Percentiles rank a stretch among this genome's conserved stretches.
phyloP scores from a whole-genome alignment of 2,113 vertebrate species.

The Vimba vimba region DNA sequence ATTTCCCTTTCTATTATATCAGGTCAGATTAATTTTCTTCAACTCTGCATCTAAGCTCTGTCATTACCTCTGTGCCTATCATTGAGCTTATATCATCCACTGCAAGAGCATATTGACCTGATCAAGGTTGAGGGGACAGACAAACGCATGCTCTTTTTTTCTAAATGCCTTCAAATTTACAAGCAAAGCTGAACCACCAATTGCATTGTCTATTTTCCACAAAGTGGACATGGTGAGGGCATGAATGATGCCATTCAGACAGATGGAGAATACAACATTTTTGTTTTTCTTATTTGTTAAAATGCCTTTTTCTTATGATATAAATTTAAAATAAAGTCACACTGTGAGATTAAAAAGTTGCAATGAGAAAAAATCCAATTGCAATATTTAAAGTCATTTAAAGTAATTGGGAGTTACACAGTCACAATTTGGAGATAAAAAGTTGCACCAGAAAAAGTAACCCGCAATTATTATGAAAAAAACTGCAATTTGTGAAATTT shows the following conservation, averaged over 20 bases:
- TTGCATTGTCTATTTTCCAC: conserved; percentile 52
- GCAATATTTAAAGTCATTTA: neutral
- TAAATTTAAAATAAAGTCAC: neutral
- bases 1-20: conserved; percentile 46
- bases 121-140: neutral
- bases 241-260: conserved; percentile 46
- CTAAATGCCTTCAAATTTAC: conserved; percentile 46
- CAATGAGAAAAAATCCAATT: neutral
- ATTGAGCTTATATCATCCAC: conserved; percentile 45
- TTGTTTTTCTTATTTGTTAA: neutral
- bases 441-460: neutral
- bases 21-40: conserved; percentile 66
- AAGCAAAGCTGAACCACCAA: conserved; percentile 34
- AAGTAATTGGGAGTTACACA: neutral
- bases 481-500: neutral
- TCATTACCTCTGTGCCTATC: conserved; percentile 46
- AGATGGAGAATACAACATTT: neutral
- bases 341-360: neutral
- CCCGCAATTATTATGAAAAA: neutral
- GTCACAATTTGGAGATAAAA: too few species aligned
- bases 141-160: conserved; percentile 35
- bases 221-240: conserved; percentile 18
- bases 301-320: neutral
- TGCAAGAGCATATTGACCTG: conserved; percentile 30
- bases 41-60: conserved; percentile 56